phyloP scores from a whole-genome alignment of 2,797 vertebrate species.

The Bradypus variegatus region DNA sequence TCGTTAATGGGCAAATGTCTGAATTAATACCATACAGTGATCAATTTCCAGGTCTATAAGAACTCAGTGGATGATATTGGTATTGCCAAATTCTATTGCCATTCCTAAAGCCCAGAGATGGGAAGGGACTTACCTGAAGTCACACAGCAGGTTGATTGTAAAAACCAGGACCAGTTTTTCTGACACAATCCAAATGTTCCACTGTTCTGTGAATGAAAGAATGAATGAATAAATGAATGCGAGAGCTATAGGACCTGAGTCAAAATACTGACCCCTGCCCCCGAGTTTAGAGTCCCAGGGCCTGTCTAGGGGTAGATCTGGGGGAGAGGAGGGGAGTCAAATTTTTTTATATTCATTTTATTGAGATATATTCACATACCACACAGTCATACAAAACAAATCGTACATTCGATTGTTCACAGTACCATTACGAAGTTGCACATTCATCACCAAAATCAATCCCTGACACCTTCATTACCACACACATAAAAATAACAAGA shows the following conservation, averaged over 20 bases:
- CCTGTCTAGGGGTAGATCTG: not conserved
- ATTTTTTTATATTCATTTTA: no score
- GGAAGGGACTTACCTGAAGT: not conserved
- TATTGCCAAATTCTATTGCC: not conserved
- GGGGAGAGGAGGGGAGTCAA: not conserved
- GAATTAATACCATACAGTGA: not conserved
- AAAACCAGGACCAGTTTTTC: not conserved
- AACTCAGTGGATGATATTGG: not conserved
- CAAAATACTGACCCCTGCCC: not conserved
- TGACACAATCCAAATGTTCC: accelerated
- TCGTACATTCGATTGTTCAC: no score
- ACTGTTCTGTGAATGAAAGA: not conserved
- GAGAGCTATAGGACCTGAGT: not conserved
- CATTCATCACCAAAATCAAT: no score
- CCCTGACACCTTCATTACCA: no score
- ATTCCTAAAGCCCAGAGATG: not conserved
- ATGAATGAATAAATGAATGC: not conserved
- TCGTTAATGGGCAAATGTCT: not conserved
- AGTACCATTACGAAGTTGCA: no score
- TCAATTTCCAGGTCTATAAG: not conserved
- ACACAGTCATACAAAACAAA: no score
- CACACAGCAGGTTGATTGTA: not conserved
- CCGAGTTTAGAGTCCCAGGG: not conserved
- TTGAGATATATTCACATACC: no score
- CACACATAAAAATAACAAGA: no score